Base-by-base conservation (phyloP, 2,888 invertebrate genomes). In the Phasia obesa region DNA sequence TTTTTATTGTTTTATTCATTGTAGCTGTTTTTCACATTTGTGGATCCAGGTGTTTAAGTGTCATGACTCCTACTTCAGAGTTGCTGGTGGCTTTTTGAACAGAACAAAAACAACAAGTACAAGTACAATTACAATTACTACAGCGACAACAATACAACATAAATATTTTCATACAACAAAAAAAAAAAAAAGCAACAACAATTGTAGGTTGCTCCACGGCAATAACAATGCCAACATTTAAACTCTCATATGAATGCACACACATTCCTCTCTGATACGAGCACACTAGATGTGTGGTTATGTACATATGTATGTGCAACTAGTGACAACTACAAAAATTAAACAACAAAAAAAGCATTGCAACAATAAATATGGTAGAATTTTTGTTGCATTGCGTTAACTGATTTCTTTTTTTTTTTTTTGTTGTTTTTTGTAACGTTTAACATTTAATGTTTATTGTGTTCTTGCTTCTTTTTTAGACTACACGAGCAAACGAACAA, bases 41-140 rank as follows among this genome's bases (percentile, higher is more conserved):
- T 83, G 79, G 71, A 83, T 83, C 83, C 83, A 83, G 83, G 83
- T 83, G 83, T 83, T 83, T 79, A 65, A 76, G 59, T 79, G 71
- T 79, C 79, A 83, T 71, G 79, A 83, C 83, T 83, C 79, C 83
- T 79, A 83, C 79, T 83, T 67, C 55, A 76, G 49, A 55, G 27
- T 47, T 65, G 67, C 59, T 31, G 76, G 51, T 59, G 11, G 47
- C 25, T 11, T 44, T 17, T 44, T 59, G 25, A 76, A 55, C 42
- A 67, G 49, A 69, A 78, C 75, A 75, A 70, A 42, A 69, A 69
- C 59, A 69, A 57, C 65, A 74, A 75, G 57, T 51, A 83, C 23
- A 77, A 73, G 27, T 73, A 57, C 65, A 74, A 75, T 49, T 51
- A 83, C 23, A 77, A 73, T 38, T 73, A 69, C 55, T 65, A 70